phyloP scores from a whole-genome alignment of 2,797 vertebrate species.

The Pipistrellus kuhlii region DNA sequence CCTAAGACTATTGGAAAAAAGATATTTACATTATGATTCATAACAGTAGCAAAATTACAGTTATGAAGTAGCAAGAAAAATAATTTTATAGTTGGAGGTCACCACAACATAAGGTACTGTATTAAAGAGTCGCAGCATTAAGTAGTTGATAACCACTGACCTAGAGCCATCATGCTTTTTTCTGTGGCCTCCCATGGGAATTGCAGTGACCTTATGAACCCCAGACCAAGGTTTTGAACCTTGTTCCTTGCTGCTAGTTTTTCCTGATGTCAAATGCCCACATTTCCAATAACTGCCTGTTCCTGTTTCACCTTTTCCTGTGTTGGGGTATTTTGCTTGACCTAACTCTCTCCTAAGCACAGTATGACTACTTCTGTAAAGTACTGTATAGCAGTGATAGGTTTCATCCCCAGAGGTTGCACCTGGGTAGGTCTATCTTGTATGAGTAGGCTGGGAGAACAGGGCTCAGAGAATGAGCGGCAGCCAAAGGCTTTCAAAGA shows the following conservation, averaged over 20 bases:
- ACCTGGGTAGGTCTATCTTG: neutral
- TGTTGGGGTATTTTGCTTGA: neutral
- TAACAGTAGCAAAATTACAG: too few species aligned
- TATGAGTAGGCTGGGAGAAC: neutral
- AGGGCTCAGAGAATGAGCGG: neutral
- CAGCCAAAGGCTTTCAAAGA: neutral
- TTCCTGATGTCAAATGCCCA: neutral
- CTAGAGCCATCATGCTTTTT: neutral
- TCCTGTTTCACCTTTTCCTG: neutral
- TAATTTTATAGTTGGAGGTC: too few species aligned
- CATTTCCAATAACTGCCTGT: neutral
- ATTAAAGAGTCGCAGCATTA: too few species aligned
- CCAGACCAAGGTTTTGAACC: neutral
- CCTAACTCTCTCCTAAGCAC: neutral
- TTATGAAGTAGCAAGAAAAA: too few species aligned
- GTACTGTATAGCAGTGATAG: too few species aligned
- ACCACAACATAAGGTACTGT: too few species aligned
- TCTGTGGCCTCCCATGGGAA: neutral
- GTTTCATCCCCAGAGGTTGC: neutral
- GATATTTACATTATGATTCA: too few species aligned
- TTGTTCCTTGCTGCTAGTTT: neutral
- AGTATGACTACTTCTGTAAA: neutral
- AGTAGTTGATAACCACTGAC: too few species aligned
- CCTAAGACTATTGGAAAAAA: too few species aligned
- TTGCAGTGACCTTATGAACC: neutral